Evolutionary conservation across 2,888 invertebrate species (phyloP).

Genomic region (Rhagophthalmus giganteus): DNA sequence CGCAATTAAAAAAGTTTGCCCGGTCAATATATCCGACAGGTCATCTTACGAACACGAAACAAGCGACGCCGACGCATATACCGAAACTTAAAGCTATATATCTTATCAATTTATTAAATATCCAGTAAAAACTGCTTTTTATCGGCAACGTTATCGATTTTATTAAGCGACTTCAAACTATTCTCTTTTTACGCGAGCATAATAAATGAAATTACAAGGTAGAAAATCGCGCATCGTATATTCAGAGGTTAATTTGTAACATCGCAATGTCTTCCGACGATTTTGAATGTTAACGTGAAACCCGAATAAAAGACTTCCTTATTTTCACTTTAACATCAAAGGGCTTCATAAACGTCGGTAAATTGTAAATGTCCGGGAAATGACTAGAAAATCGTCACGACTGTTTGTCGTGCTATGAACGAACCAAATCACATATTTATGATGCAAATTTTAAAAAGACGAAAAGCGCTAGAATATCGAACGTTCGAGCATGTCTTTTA

Average conservation of each 20-base stretch:
- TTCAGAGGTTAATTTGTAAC: constrained; percentile 5
- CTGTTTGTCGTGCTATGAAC: constrained; percentile 11
- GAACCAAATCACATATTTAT: constrained; percentile 12
- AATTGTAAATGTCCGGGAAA: constrained; percentile 18
- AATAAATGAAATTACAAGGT: neutral
- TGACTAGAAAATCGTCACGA: constrained; percentile 11
- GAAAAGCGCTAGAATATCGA: neutral
- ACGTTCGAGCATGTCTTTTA: neutral
- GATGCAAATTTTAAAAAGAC: constrained; percentile 8
- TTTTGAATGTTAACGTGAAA: constrained; percentile 1
- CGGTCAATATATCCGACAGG: too few relatives aligned
- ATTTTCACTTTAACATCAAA: constrained; percentile 13
- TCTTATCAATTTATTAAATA: too few relatives aligned
- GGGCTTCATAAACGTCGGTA: constrained; percentile 7
- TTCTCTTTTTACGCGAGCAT: too few relatives aligned
- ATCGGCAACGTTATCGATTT: too few relatives aligned
- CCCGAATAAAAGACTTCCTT: constrained; percentile 2
- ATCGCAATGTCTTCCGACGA: constrained; percentile 5
- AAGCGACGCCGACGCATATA: too few relatives aligned
- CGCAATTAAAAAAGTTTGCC: too few relatives aligned
- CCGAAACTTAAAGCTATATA: too few relatives aligned
- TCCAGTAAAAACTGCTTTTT: too few relatives aligned
- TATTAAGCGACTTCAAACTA: too few relatives aligned
- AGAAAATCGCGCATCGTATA: neutral
- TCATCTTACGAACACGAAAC: too few relatives aligned